Evolutionary conservation across 2,888 invertebrate species (phyloP).

Genomic region (Mesorhabditis belari): DNA sequence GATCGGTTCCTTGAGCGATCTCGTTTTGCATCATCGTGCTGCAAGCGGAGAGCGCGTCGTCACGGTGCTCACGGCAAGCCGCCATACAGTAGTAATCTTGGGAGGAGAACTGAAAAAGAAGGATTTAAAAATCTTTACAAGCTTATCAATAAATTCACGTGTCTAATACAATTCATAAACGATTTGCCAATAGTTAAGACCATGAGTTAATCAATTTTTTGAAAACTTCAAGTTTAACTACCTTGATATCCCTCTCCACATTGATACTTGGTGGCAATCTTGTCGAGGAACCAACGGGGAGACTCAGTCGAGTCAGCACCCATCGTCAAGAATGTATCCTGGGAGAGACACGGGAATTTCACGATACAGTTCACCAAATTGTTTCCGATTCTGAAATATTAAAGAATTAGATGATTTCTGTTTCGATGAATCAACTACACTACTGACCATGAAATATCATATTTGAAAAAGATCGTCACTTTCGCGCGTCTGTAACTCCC

Average conservation of each 20-base stretch:
- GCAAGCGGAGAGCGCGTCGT: neutral
- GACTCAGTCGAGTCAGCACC: neutral
- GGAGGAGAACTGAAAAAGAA: neutral
- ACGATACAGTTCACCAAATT: neutral
- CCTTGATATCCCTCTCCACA: neutral
- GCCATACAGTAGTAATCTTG: neutral
- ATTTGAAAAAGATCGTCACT: too few species aligned
- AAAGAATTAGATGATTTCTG: neutral
- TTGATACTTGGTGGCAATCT: neutral
- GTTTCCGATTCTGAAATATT: neutral
- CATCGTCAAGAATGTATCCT: neutral
- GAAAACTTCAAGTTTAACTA: neutral
- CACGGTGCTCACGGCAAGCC: neutral
- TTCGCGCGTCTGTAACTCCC: too few species aligned
- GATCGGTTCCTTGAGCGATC: neutral
- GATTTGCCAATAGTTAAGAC: too few species aligned
- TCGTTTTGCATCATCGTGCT: neutral
- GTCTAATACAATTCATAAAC: too few species aligned
- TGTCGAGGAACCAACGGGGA: neutral
- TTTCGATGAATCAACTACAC: neutral
- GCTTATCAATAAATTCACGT: too few species aligned
- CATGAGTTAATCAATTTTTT: too few species aligned
- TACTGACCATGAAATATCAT: too few species aligned
- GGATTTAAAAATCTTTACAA: neutral
- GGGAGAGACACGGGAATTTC: neutral